These are phyloP conservation scores for Eubasilissa regina DNA, from an alignment of 1,140 invertebrate species.

Conservation along the genomic window DNA sequence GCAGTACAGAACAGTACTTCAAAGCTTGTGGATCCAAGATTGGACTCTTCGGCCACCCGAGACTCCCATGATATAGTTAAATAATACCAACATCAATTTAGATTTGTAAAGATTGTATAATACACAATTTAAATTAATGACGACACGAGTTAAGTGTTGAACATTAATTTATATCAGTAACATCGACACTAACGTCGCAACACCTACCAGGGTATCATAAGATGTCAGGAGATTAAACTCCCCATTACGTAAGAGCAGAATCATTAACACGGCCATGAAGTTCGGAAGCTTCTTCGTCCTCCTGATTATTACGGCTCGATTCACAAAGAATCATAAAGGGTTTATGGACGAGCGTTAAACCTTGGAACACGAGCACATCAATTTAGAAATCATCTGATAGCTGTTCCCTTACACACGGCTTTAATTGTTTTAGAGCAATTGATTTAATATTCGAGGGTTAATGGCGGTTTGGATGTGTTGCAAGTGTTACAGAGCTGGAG, in stretches of 20 bases:
- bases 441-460: slow-evolving; percentile 7
- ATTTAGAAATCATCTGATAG: slow-evolving; percentile 17
- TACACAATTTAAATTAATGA: too few relatives aligned
- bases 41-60: too few relatives aligned
- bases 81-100: too few relatives aligned
- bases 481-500: too few relatives aligned
- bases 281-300: background rate
- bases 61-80: too few relatives aligned
- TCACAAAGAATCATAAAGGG: slow-evolving; percentile 55
- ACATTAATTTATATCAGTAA: slow-evolving; percentile 15
- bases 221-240: slow-evolving; percentile 42
- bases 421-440: slow-evolving; percentile 29
- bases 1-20: too few relatives aligned
- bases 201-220: slow-evolving; percentile 27
- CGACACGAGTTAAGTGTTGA: background rate
- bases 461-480: too few relatives aligned
- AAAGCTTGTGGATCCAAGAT: too few relatives aligned
- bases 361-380: slow-evolving; percentile 37
- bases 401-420: slow-evolving; percentile 9
- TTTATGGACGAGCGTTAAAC: slow-evolving; percentile 35
- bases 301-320: slow-evolving; percentile 49
- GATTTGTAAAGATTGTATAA: too few relatives aligned
- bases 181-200: background rate
- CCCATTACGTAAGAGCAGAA: slow-evolving; percentile 34
- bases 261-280: slow-evolving; percentile 51